Base-by-base conservation (phyloP, 2,797 vertebrate genomes). In the Ciconia nigra region DNA sequence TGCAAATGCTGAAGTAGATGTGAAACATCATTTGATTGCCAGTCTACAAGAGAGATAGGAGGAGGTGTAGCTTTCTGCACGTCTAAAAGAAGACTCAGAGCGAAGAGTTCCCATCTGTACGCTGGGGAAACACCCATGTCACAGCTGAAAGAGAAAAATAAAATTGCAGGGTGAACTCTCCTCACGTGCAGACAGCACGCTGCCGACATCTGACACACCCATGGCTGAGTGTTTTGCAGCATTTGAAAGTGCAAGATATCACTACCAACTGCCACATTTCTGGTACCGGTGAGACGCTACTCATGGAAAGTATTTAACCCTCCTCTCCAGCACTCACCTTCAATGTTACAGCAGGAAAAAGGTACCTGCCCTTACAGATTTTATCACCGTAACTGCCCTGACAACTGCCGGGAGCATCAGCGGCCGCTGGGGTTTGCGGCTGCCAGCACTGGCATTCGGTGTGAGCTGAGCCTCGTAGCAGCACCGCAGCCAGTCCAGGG, bases 381-480 rank as follows among this genome's bases (percentile, higher is more conserved):
- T 84, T 84, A 41, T 69, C 46, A 31, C 41, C 6, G 3, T 21
- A 69, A 19, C n/a, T 69, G 51, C 28, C 17, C 39, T 83, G 73
- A 59, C 41, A 28, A 72, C 41, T 87, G 57, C 14, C 4, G 2
- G 33, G 51, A 78, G 35, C 42, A 42, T 29, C 42, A 28, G 26
- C 0, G 4, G 44, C 20, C 7, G 1, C 57, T 10, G 62, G 24
- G 11, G 11, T 54, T 47, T 62, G 74, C 46, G 0, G 11, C 66
- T 46, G 42, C 26, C 0, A 3, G 8, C 1, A 1, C 19, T 44
- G 3, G 8, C 1, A 1, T 22, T 44, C 0, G 1, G 19, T 18
- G 24, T 41, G 33, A 76, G 24, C 31, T 69, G 72, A 69, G 42
- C n/a, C 72, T 46, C 8, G 1, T 0, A 2, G 73, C 59, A 79